A percentile compares a stretch with the other conserved stretches of the same genome.
Conservation (phyloP, 2,888 invertebrate species). For the Dryadula phaetusa region DNA sequence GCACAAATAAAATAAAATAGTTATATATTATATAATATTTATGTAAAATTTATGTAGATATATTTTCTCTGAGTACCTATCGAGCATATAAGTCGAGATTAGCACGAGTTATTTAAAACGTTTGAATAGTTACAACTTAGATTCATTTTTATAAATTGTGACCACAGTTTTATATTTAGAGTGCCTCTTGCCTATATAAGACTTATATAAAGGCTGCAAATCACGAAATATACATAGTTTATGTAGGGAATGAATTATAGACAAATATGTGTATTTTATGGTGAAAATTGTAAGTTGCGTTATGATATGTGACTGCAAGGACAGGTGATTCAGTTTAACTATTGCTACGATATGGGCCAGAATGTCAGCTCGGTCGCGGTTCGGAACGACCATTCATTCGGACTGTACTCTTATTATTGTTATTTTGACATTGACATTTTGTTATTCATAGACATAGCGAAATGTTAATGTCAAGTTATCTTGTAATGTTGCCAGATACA, state of each 20-base stretch:
- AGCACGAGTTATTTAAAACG: conserved; percentile 76
- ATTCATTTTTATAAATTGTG: conserved; percentile 82
- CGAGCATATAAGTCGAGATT: conserved; percentile 71
- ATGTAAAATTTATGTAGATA: conserved; percentile 54
- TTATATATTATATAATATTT: conserved; percentile 48
- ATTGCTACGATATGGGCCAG: conserved; percentile 20
- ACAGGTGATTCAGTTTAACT: conserved; percentile 39
- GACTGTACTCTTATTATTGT: conserved; percentile 1
- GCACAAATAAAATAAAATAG: conserved; percentile 67
- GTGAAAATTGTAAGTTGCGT: conserved; percentile 85
- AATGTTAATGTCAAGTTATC: not conserved
- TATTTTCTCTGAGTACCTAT: conserved; percentile 66
- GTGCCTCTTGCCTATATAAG: conserved; percentile 86
- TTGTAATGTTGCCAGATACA: conserved; percentile 9
- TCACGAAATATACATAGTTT: conserved; percentile 83
- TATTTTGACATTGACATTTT: not conserved
- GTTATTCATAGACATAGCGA: not conserved
- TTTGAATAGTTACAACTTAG: conserved; percentile 76
- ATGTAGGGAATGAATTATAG: conserved; percentile 77
- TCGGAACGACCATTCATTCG: not conserved
- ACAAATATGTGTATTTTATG: conserved; percentile 75
- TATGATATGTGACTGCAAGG: conserved; percentile 79
- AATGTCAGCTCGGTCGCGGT: conserved; percentile 16
- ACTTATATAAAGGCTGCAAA: conserved; percentile 85
- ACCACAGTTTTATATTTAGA: conserved; percentile 86